Conservation (phyloP, 2,797 vertebrate genomes). For the Cygnus olor region DNA sequence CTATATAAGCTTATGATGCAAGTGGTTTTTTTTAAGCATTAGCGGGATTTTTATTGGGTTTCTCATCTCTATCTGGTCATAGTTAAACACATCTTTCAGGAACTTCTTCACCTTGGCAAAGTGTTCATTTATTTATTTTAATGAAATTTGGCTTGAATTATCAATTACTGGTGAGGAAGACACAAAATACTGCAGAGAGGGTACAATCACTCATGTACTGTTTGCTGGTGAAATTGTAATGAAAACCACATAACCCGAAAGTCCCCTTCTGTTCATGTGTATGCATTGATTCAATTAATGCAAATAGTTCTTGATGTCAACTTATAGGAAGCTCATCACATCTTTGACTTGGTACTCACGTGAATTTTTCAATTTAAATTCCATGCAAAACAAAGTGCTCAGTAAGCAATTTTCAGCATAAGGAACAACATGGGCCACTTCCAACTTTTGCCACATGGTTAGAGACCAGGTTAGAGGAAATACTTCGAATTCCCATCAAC, state of each 20-base stretch:
- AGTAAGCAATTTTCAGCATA: background rate
- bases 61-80: background rate
- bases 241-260: background rate
- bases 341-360: background rate
- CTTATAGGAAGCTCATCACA: background rate
- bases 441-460: background rate
- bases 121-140: background rate
- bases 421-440: accelerated
- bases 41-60: background rate
- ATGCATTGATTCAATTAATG: background rate
- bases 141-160: background rate
- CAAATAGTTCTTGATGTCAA: background rate
- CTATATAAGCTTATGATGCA: background rate
- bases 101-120: background rate
- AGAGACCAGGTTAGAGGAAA: background rate
- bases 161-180: background rate
- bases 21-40: background rate
- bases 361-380: background rate
- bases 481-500: background rate
- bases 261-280: background rate
- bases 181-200: background rate
- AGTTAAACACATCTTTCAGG: background rate
- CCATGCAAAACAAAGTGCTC: background rate
- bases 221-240: background rate
- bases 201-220: background rate